Evolutionary conservation across 2,888 invertebrate species (phyloP).

Genomic region (Acanthosepion pharaonis): DNA sequence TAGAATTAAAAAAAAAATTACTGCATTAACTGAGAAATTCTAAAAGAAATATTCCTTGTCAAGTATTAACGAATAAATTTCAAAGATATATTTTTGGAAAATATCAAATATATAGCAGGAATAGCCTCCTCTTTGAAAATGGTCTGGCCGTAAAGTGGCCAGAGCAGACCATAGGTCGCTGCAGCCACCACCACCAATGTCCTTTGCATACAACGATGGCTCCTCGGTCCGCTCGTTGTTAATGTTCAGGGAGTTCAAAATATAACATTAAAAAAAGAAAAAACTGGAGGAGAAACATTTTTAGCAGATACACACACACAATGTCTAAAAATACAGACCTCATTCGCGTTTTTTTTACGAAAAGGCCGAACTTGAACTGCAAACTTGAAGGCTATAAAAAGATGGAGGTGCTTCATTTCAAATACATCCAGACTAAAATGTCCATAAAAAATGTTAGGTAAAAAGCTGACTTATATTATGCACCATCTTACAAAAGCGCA

Average conservation of each 20-base stretch:
- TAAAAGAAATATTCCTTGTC: not conserved
- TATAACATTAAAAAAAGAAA: not conserved
- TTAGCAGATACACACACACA: not conserved
- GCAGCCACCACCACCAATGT: not conserved
- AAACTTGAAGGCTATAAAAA: not conserved
- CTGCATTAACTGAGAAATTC: not conserved
- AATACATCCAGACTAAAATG: not conserved
- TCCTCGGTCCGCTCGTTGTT: not conserved
- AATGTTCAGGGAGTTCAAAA: too few species aligned
- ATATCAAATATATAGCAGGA: not conserved
- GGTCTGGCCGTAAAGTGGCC: not conserved
- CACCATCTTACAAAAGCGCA: not conserved
- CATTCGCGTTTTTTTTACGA: conserved; percentile 6
- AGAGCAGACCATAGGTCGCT: not conserved
- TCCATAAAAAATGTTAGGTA: not conserved
- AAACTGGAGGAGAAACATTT: not conserved
- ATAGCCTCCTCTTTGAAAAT: conserved; percentile 20
- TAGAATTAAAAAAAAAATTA: not conserved
- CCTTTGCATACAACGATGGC: not conserved
- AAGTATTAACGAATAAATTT: not conserved
- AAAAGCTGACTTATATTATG: not conserved
- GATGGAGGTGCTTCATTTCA: not conserved
- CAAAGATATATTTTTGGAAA: not conserved
- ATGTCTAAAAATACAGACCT: conserved; percentile 1
- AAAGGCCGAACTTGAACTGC: not conserved